Base-by-base conservation (phyloP, 2,888 invertebrate genomes). In the Dascillus cervinus region DNA sequence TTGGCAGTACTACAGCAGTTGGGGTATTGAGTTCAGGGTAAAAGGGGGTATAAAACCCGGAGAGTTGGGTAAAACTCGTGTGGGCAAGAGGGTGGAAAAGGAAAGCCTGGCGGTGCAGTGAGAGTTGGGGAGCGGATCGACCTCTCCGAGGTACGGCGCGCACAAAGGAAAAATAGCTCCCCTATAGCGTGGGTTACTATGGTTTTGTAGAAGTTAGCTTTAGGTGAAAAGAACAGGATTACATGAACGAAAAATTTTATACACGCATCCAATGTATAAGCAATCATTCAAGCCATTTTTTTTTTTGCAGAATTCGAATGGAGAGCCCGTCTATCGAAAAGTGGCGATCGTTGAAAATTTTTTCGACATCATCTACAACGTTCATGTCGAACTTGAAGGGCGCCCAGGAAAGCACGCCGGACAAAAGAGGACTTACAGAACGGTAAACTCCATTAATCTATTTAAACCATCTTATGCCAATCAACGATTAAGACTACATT, bases 271-370 rank as follows among this genome's bases (percentile, higher is more conserved):
- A 30, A 37, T 26, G 24, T 24, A 27, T 30, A 20, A n/a, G 32
- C 26, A 32, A 23, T 32, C 24, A 21, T 39, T 27, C 32, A 23
- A 35, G 23, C 36, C 28, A 41, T 55, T 56, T 51, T 43, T 49
- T 55, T 67, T 64, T 61, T 77, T 75, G 19, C 73, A 84, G 82
- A 80, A 80, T 53, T 75, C 81, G 4, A 76, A 66, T 50, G 81
- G 81, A 41, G 80, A 82, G 35, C 77, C 82, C 30, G 78, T 83
- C 9, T 92, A 85, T 66, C 82, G 92, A 56, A 85, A 90, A 62
- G 95, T 95, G 25, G 94, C 95, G 1, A 82, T 94, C 19, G 95
- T 95, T n/a, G 95, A 95, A 68, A 89, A 94, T 59, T 95, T 95
- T 71, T 95, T 92, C 63, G 88, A 94, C 61, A 95, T 95, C 44